Percentiles rank a stretch among this genome's conserved stretches.
Evolutionary conservation across 2,797 vertebrate genomes (phyloP).

Genomic region (Buceros bicornis): DNA sequence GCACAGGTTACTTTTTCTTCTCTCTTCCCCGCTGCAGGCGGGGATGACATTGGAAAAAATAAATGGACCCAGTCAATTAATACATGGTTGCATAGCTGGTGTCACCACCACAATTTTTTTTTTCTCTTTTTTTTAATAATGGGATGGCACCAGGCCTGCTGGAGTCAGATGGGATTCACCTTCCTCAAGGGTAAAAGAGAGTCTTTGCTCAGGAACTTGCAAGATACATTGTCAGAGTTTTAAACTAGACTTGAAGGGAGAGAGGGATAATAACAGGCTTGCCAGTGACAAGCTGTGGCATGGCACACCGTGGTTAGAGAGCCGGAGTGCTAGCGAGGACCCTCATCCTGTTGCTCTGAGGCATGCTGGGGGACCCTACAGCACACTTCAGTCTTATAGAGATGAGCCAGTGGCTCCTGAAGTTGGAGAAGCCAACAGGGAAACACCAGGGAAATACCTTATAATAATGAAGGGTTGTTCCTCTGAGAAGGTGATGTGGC

Average conservation of each 20-base stretch:
- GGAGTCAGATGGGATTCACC: not conserved
- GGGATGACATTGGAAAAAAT: not conserved
- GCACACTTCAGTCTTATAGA: rapidly evolving
- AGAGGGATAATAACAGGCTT: not conserved
- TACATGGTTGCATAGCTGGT: not conserved
- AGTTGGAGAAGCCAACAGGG: not conserved
- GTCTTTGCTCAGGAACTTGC: not conserved
- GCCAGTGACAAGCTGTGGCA: not conserved
- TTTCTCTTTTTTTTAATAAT: not conserved
- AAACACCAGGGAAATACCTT: not conserved
- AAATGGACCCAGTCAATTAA: not conserved
- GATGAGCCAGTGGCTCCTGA: not conserved
- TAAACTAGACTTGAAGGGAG: not conserved
- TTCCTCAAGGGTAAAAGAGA: not conserved
- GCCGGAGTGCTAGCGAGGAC: too few relatives aligned
- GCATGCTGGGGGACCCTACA: not conserved
- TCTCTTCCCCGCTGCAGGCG: not conserved
- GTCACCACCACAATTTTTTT: not conserved
- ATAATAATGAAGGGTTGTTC: too few relatives aligned
- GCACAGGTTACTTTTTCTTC: not conserved
- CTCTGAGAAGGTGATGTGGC: too few relatives aligned
- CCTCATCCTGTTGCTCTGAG: not conserved
- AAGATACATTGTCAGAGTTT: not conserved
- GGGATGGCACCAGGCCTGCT: not conserved
- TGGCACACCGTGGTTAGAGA: not conserved